Percentiles rank a stretch among this genome's conserved stretches.
Evolutionary conservation across 2,797 vertebrate genomes (phyloP).

Genomic region (Valencia hispanica): DNA sequence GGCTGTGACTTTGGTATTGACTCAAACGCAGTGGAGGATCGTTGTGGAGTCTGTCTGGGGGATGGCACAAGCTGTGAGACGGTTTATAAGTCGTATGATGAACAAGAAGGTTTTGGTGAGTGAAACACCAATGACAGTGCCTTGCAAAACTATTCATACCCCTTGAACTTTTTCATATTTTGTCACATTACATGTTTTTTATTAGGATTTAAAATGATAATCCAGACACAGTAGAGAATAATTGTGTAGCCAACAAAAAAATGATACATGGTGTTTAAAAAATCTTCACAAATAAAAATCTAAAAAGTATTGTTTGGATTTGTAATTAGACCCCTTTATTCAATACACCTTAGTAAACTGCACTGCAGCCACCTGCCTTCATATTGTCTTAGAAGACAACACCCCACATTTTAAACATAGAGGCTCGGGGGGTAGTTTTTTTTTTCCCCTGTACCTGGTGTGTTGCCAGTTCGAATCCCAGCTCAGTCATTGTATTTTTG

Average conservation of each 20-base stretch:
- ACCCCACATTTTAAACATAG: too few species aligned
- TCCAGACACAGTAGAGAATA: background rate
- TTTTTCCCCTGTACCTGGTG: too few species aligned
- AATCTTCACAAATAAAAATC: background rate
- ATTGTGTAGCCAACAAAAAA: background rate
- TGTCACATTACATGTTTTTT: background rate
- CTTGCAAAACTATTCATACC: background rate
- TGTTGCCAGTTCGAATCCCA: too few species aligned
- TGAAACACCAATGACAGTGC: background rate
- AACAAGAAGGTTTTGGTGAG: conserved; percentile 91
- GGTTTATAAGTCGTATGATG: conserved; percentile 86
- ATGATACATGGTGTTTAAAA: background rate
- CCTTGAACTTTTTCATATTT: background rate
- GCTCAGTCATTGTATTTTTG: too few species aligned
- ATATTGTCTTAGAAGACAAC: too few species aligned
- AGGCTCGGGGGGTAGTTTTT: too few species aligned
- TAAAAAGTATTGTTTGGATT: background rate
- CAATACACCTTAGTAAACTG: background rate
- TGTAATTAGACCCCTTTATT: background rate
- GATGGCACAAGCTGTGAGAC: conserved; percentile 91
- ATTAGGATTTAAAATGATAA: background rate
- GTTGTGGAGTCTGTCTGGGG: conserved; percentile 93
- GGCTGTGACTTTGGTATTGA: conserved; percentile 97
- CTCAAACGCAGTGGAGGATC: conserved; percentile 94
- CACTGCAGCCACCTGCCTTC: background rate